phyloP scores from a whole-genome alignment of 2,113 vertebrate genomes.

The Chroicocephalus ridibundus region DNA sequence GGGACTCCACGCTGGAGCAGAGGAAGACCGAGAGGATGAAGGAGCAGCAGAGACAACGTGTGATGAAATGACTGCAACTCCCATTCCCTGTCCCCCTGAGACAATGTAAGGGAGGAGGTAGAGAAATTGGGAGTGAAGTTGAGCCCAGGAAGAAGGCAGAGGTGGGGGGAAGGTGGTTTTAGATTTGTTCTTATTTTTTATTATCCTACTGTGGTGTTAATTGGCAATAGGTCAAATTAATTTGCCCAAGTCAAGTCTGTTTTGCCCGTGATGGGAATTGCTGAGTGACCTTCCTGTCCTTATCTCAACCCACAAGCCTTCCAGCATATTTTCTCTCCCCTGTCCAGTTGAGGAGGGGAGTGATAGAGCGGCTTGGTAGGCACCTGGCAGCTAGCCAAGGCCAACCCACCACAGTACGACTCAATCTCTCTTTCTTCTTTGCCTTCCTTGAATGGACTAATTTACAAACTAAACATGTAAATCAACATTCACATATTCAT shows the following conservation, averaged over 20 bases:
- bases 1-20: neutral
- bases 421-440: neutral
- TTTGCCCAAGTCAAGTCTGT: neutral
- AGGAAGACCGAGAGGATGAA: neutral
- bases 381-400: neutral
- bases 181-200: neutral
- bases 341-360: neutral
- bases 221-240: neutral
- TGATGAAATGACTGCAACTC: neutral
- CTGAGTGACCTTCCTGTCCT: neutral
- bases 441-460: neutral
- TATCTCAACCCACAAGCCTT: neutral
- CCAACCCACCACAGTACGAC: neutral
- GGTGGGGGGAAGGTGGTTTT: neutral
- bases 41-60: neutral
- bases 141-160: accelerated
- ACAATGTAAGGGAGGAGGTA: accelerated
- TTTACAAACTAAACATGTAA: neutral
- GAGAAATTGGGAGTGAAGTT: neutral
- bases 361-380: neutral
- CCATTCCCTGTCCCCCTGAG: accelerated
- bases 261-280: neutral
- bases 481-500: neutral
- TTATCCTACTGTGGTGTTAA: neutral
- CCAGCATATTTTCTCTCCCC: neutral